Base-by-base conservation (phyloP, 2,113 vertebrate species). In the Pavo muticus region DNA sequence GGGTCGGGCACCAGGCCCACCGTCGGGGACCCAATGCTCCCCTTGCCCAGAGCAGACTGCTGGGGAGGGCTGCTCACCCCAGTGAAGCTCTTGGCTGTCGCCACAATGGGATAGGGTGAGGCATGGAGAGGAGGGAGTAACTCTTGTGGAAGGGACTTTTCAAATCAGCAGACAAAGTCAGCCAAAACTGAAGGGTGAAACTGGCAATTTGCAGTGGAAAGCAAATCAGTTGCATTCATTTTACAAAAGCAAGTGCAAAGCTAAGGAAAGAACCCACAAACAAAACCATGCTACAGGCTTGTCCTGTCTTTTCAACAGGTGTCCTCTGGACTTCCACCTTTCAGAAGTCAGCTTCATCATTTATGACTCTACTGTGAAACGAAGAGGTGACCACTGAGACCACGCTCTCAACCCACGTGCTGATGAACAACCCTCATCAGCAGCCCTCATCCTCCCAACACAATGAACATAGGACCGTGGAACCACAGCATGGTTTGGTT, bases 221-320 rank as follows among this genome's bases (percentile, higher is more conserved):
- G 39, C 47, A 94, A 77, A 15, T 29, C 25, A 52, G 23, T 15
- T 7, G 44, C 48, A 47, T 24, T 25, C 32, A 59, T 57, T 7
- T 13, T n/a, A 2, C n/a, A 47, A 20, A 37, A 61, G 27, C 14
- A 4, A 27, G 37, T 9, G 40, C 84, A 60, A 47, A 78, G 56
- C 57, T 14, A 74, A 42, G 2, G 52, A 1, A 42, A 71, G 56
- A 48, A 1, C 3, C 17, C 21, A 16, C 5, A 3, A 0, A 1
- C 23, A 69, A 9, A 44, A 14, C 4, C 10, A 47, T 16, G 40
- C 7, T 3, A 63, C 73, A 68, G 24, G n/a, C 18, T 32, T 18
- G 13, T 4, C n/a, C 48, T 14, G 83, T 30, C 83, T 68, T 59
- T 4, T 14, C 40, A 69, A 45, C n/a, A 30, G 75, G 56, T 7